A percentile compares a stretch with the other conserved stretches of the same genome.
These are phyloP conservation scores for Calypte anna DNA, from an alignment of 2,113 vertebrate species.

Conservation along the genomic window DNA sequence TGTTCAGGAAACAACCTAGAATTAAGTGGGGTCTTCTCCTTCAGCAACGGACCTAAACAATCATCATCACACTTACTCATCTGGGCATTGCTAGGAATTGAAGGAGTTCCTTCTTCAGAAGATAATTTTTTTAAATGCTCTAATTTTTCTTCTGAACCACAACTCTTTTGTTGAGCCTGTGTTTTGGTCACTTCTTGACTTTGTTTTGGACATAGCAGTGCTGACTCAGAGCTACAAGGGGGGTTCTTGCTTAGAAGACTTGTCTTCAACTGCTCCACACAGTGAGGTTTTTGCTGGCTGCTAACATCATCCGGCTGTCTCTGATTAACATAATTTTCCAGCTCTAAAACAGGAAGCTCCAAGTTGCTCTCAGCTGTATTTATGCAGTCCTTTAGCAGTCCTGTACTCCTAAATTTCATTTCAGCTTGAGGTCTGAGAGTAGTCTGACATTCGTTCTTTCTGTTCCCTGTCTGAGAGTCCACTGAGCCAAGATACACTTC, in stretches of 20 bases:
- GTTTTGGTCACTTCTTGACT: slow-evolving; percentile 61
- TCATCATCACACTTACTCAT: slow-evolving; percentile 25
- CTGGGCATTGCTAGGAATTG: slow-evolving; percentile 3
- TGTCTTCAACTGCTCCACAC: slow-evolving; percentile 54
- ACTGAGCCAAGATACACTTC: slow-evolving; percentile 55
- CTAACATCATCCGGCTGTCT: slow-evolving; percentile 59
- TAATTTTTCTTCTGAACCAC: slow-evolving; percentile 55
- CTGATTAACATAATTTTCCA: slow-evolving; percentile 73
- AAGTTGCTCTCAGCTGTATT: slow-evolving; percentile 72
- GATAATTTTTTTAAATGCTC: slow-evolving; percentile 45
- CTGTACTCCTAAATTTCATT: slow-evolving; percentile 24
- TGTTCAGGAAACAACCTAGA: slow-evolving; percentile 75
- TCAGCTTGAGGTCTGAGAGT: background rate
- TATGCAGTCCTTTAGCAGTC: slow-evolving; percentile 63
- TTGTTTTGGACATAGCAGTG: slow-evolving; percentile 63
- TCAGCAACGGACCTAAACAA: slow-evolving; percentile 51
- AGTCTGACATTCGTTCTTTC: background rate
- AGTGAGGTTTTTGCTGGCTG: slow-evolving; percentile 76
- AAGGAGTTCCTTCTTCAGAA: slow-evolving; percentile 73
- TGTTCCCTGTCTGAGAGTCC: background rate
- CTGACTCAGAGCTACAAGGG: slow-evolving; percentile 76
- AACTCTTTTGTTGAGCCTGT: slow-evolving; percentile 62
- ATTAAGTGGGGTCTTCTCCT: slow-evolving; percentile 64
- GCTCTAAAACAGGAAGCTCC: slow-evolving; percentile 71
- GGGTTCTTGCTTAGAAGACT: slow-evolving; percentile 33